A percentile compares a stretch with the other conserved stretches of the same genome.
These are phyloP conservation scores for Pammene fasciana DNA, from an alignment of 2,888 invertebrate genomes.

Conservation along the genomic window DNA sequence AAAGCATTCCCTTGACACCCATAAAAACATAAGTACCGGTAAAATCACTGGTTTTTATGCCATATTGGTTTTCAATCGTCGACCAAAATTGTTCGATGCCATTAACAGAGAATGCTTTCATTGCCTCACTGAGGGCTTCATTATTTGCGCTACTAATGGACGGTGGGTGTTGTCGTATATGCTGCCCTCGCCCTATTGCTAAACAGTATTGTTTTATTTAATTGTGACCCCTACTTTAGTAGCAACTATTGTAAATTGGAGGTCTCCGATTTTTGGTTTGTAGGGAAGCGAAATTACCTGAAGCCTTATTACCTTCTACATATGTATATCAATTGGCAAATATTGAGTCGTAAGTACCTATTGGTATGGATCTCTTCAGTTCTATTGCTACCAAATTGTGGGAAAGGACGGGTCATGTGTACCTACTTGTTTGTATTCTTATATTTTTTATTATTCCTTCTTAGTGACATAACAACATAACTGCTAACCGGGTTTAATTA, in stretches of 20 bases:
- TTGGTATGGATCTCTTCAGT: no score
- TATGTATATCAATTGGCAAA: no score
- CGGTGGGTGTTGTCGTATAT: constrained; percentile 3
- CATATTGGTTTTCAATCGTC: not conserved
- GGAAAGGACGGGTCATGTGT: no score
- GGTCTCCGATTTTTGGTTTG: not conserved
- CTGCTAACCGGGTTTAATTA: no score
- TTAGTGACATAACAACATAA: no score
- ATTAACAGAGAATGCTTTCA: constrained; percentile 32
- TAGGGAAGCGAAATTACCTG: no score
- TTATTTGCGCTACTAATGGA: constrained; percentile 31
- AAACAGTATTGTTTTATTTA: not conserved
- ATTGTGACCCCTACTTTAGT: not conserved
- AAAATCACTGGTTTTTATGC: not conserved
- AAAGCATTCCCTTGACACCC: not conserved
- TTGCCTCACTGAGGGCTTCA: constrained; percentile 28
- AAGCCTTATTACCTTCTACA: no score
- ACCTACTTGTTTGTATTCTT: no score
- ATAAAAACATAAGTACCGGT: not conserved
- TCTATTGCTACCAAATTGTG: no score
- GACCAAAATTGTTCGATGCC: constrained; percentile 29
- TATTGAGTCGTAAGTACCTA: no score
- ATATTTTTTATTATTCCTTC: no score
- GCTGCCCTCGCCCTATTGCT: not conserved
- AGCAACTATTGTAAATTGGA: no score